Evolutionary conservation across 2,113 vertebrate species (phyloP).

Genomic region (Carettochelys insculpta): DNA sequence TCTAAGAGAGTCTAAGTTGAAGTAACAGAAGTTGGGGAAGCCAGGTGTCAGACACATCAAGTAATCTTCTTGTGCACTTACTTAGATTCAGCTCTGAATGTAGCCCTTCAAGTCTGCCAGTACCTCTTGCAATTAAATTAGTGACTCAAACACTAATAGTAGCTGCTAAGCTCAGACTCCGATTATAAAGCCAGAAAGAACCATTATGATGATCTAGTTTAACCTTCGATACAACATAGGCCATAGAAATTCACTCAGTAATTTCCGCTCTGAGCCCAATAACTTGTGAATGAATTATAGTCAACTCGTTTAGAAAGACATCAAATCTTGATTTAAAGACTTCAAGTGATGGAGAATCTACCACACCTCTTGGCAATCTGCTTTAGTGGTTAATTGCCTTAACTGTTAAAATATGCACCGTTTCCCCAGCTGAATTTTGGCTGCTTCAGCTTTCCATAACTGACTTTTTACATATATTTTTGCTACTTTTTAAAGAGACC

Average conservation of each 20-base stretch:
- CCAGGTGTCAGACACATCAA: neutral
- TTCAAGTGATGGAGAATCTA: neutral
- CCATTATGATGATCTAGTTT: neutral
- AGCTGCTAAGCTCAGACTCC: neutral
- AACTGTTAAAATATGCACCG: neutral
- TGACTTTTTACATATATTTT: neutral
- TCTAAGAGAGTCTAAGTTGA: conserved; percentile 3
- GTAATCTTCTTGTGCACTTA: neutral
- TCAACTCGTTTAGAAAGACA: neutral
- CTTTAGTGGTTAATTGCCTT: neutral
- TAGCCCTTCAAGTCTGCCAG: neutral
- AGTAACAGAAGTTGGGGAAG: neutral
- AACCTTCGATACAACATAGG: neutral
- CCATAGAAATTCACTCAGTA: neutral
- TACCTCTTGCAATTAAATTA: conserved; percentile 23
- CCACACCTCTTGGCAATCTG: neutral
- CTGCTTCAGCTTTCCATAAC: neutral
- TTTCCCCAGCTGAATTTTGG: neutral
- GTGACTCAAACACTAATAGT: neutral
- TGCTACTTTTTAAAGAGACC: neutral
- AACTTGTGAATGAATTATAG: neutral
- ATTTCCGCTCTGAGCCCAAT: neutral
- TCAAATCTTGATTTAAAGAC: neutral
- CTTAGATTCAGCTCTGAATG: conserved; percentile 20
- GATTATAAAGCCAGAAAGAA: neutral